Percentiles rank a stretch among this genome's conserved stretches.
Conservation (phyloP, 2,797 vertebrate species). For the Harpagifer antarcticus region DNA sequence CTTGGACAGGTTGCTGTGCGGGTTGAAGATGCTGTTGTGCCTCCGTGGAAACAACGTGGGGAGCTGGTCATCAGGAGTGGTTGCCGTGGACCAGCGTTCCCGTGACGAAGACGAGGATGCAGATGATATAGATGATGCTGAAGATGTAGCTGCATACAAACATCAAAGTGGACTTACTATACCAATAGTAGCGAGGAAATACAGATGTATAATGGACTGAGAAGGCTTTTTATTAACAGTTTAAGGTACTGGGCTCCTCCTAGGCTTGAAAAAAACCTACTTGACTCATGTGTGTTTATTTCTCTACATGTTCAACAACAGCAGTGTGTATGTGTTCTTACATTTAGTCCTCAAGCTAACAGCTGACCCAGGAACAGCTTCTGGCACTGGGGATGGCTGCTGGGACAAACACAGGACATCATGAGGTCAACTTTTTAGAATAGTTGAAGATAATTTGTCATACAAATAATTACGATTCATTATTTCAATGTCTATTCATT, state of each 20-base stretch:
- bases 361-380: constrained; percentile 84
- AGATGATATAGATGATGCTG: constrained; percentile 53
- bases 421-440: not conserved
- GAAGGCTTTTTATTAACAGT: not conserved
- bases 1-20: constrained; percentile 87
- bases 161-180: constrained; percentile 4
- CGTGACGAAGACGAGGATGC: constrained; percentile 74
- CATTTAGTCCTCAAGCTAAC: constrained; percentile 90
- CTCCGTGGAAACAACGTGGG: constrained; percentile 79
- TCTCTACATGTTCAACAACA: not conserved
- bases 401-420: constrained; percentile 73
- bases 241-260: not conserved
- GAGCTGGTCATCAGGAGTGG: constrained; percentile 84
- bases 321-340: constrained; percentile 70
- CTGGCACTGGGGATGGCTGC: constrained; percentile 81
- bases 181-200: not conserved
- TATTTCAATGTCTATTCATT: no score
- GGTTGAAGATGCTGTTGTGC: constrained; percentile 76
- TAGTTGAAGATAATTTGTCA: no score
- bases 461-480: no score
- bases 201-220: not conserved
- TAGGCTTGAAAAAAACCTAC: no score
- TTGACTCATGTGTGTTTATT: no score
- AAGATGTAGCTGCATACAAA: constrained; percentile 81
- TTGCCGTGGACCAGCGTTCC: constrained; percentile 88